Percentiles rank a stretch among this genome's conserved stretches.
Evolutionary conservation across 2,113 vertebrate species (phyloP).

Genomic region (Neogobius melanostomus): DNA sequence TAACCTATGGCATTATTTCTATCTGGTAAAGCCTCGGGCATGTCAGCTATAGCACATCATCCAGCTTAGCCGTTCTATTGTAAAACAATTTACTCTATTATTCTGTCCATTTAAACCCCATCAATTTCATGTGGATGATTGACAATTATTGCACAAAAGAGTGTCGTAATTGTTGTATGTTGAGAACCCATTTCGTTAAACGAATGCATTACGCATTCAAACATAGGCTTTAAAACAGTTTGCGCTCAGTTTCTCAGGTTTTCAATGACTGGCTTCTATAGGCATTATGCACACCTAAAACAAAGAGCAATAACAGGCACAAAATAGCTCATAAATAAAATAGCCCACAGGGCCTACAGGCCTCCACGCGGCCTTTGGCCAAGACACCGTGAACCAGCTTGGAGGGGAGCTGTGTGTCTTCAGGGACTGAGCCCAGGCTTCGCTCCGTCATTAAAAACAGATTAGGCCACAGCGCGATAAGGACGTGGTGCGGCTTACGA

Average conservation of each 20-base stretch:
- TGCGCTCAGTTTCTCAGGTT: no score
- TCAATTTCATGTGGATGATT: conserved; percentile 75
- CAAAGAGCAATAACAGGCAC: no score
- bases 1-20: conserved; percentile 72
- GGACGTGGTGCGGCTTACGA: conserved; percentile 58
- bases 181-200: conserved; percentile 65
- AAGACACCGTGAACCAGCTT: background rate
- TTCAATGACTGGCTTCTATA: no score
- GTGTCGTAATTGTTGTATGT: conserved; percentile 66
- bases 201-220: conserved; percentile 28
- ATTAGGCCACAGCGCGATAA: conserved; percentile 70
- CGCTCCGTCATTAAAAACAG: conserved; percentile 75
- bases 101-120: conserved; percentile 73
- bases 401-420: conserved; percentile 36
- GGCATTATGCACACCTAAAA: no score
- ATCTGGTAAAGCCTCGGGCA: conserved; percentile 73
- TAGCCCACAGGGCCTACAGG: background rate
- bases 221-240: background rate
- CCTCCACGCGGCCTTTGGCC: background rate
- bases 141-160: conserved; percentile 77
- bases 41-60: conserved; percentile 69
- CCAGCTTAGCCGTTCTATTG: conserved; percentile 67
- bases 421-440: conserved; percentile 40
- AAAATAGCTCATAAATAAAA: no score
- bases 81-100: conserved; percentile 65